A percentile compares a stretch with the other conserved stretches of the same genome.
Conservation (phyloP, 2,888 invertebrate species). For the Selenia dentaria region DNA sequence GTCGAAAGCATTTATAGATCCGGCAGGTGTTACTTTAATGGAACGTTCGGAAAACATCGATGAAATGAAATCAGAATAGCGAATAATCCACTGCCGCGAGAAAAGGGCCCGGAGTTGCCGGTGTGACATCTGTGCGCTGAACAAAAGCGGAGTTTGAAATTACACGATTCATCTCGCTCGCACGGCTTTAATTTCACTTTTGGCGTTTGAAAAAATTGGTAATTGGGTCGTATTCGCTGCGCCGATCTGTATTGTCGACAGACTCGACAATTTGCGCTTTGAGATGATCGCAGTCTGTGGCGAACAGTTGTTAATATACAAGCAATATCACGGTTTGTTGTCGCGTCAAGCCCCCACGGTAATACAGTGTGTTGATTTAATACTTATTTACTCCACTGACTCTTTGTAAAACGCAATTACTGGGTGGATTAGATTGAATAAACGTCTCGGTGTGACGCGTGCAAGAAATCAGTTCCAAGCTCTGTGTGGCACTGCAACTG, state of each 20-base stretch:
- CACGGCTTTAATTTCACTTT: conserved; percentile 63
- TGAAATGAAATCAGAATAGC: no score
- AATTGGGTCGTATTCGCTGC: conserved; percentile 59
- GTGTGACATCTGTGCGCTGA: conserved; percentile 55
- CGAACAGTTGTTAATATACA: not conserved
- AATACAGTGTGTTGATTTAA: no score
- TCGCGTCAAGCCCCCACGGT: no score
- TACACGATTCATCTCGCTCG: conserved; percentile 67
- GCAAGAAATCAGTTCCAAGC: no score
- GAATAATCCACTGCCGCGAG: conserved; percentile 40
- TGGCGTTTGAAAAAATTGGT: conserved; percentile 61
- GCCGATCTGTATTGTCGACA: conserved; percentile 37
- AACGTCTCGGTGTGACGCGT: no score
- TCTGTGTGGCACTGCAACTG: no score
- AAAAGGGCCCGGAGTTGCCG: conserved; percentile 50
- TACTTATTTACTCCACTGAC: no score
- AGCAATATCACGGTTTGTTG: no score
- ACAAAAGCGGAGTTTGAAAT: conserved; percentile 71
- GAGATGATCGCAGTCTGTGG: not conserved
- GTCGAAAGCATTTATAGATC: conserved; percentile 15
- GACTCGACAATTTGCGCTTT: conserved; percentile 3
- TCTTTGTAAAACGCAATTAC: no score
- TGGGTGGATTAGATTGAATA: no score
- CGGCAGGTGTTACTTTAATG: conserved; percentile 12
- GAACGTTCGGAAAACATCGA: no score